phyloP scores from a whole-genome alignment of 2,113 vertebrate genomes.

The Aspidoscelis tigris region DNA sequence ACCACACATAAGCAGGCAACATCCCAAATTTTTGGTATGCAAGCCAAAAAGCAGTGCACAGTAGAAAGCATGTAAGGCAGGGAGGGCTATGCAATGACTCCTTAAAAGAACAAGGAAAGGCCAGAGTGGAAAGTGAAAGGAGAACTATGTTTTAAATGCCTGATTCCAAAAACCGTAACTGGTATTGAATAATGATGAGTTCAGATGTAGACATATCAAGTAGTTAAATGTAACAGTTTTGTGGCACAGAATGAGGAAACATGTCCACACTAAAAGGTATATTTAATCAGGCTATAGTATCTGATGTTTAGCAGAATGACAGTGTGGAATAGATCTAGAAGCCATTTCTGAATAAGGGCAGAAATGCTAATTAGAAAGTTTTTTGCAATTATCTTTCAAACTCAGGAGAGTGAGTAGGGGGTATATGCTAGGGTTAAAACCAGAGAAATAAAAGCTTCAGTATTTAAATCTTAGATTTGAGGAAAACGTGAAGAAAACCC shows the following conservation, averaged over 20 bases:
- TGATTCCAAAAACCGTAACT: background rate
- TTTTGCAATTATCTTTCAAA: background rate
- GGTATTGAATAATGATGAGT: background rate
- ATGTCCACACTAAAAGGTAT: background rate
- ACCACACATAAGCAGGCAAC: slow-evolving; percentile 79
- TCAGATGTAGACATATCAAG: background rate
- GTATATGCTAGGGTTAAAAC: background rate
- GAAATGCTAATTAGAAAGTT: background rate
- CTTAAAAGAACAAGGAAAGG: background rate
- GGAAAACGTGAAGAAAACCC: background rate
- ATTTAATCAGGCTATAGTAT: background rate
- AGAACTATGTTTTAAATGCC: background rate
- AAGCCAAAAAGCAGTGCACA: slow-evolving; percentile 55
- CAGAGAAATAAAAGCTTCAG: background rate
- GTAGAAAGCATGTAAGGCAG: slow-evolving; percentile 57
- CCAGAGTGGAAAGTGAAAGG: background rate
- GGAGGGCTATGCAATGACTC: slow-evolving; percentile 18
- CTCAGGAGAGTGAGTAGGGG: background rate
- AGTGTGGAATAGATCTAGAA: background rate
- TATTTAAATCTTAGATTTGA: background rate
- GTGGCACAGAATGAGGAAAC: background rate
- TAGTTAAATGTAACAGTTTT: background rate
- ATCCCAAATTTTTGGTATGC: slow-evolving; percentile 62
- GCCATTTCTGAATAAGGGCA: background rate
- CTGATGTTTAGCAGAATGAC: background rate